phyloP scores from a whole-genome alignment of 2,797 vertebrate genomes.

The Podargus strigoides region DNA sequence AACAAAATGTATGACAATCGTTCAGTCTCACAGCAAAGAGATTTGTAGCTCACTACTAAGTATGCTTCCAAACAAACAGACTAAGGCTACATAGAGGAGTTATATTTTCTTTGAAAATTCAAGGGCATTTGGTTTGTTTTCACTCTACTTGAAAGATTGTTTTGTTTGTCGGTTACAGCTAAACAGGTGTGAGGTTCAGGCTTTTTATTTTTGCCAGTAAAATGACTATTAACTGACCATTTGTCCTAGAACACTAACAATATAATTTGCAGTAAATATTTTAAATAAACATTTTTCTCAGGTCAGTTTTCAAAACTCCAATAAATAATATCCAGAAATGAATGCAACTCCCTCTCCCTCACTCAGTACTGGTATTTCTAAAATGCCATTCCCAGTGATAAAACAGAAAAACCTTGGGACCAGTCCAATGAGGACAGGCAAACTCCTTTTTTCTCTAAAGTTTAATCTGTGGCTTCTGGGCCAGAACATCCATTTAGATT shows the following conservation, averaged over 20 bases:
- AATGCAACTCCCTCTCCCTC: neutral
- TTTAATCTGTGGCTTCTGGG: conserved; percentile 1
- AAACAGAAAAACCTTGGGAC: conserved; percentile 35
- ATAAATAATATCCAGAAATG: conserved; percentile 14
- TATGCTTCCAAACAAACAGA: conserved; percentile 85
- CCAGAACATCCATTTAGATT: neutral
- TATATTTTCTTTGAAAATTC: conserved; percentile 76
- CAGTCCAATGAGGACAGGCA: neutral
- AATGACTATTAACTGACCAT: conserved; percentile 15
- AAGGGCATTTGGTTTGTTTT: conserved; percentile 77
- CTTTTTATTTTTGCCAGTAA: conserved; percentile 32
- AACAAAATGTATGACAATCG: conserved; percentile 86
- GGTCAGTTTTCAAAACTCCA: conserved; percentile 13
- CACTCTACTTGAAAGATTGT: conserved; percentile 58
- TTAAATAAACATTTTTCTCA: conserved; percentile 28
- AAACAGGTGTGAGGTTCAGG: conserved; percentile 27
- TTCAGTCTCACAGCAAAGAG: conserved; percentile 84
- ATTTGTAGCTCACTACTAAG: conserved; percentile 82
- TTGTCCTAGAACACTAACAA: conserved; percentile 24
- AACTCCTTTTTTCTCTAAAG: neutral
- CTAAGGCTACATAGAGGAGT: conserved; percentile 81
- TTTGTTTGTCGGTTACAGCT: conserved; percentile 46
- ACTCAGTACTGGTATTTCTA: conserved; percentile 26
- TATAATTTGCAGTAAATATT: conserved; percentile 5
- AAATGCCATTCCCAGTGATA: conserved; percentile 42